phyloP scores from a whole-genome alignment of 1,140 invertebrate genomes.

The Saccostrea echinata region DNA sequence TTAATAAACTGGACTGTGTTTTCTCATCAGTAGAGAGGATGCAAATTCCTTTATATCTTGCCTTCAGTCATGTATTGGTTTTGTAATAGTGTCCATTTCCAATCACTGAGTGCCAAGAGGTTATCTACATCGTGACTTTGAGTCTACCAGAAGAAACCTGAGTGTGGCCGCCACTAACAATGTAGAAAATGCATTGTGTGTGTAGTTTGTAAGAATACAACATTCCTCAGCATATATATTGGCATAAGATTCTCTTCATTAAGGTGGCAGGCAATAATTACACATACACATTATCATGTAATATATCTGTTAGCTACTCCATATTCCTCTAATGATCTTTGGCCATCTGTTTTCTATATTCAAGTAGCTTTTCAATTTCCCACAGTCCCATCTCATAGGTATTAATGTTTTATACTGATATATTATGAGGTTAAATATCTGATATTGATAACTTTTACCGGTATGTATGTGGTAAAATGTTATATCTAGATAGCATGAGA shows the following conservation, averaged over 20 bases:
- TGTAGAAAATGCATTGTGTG: not conserved
- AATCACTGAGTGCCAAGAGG: constrained; percentile 2
- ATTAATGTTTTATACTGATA: not conserved
- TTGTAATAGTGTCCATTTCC: not conserved
- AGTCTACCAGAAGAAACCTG: not conserved
- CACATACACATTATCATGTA: constrained; percentile 32
- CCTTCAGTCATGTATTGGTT: not conserved
- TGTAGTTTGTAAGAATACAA: constrained; percentile 30
- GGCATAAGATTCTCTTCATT: constrained; percentile 29
- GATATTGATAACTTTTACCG: too few species aligned
- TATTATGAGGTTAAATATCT: too few species aligned
- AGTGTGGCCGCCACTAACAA: not conserved
- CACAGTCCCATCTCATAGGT: not conserved
- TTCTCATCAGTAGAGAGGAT: too few species aligned
- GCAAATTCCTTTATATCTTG: too few species aligned
- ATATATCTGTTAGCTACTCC: constrained; percentile 20
- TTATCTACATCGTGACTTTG: not conserved
- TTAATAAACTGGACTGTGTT: not conserved
- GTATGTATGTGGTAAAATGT: too few species aligned
- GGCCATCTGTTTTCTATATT: constrained; percentile 32
- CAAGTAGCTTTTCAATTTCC: constrained; percentile 22
- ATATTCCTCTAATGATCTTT: constrained; percentile 32
- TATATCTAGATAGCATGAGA: too few species aligned
- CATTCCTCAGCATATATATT: constrained; percentile 26
- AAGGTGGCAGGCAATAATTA: constrained; percentile 36